phyloP scores from a whole-genome alignment of 2,888 invertebrate genomes.

The Eupithecia insigniata region DNA sequence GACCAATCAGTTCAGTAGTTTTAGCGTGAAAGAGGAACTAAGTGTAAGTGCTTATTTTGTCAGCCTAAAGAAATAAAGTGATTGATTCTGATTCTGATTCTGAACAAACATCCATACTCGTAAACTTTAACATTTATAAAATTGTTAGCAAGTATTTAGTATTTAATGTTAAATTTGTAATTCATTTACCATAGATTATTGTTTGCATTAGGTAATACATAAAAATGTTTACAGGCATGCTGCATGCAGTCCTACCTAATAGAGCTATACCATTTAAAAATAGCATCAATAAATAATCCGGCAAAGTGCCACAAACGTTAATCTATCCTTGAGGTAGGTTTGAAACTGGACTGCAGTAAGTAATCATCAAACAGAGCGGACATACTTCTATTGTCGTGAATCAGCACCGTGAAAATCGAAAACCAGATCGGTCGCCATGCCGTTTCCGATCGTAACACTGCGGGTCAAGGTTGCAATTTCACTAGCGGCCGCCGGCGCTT shows the following conservation, averaged over 20 bases:
- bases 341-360: slow-evolving; percentile 67
- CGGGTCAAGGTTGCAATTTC: slow-evolving; percentile 75
- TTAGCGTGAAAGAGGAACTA: too few relatives aligned
- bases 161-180: too few relatives aligned
- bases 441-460: slow-evolving; percentile 59
- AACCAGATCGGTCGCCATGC: slow-evolving; percentile 59
- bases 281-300: background rate
- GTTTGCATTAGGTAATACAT: too few relatives aligned
- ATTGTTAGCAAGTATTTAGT: too few relatives aligned
- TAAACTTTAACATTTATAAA: too few relatives aligned
- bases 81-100: too few relatives aligned
- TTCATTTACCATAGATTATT: too few relatives aligned
- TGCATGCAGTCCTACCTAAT: background rate
- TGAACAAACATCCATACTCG: too few relatives aligned
- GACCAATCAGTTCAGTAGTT: too few relatives aligned
- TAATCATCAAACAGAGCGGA: slow-evolving; percentile 72
- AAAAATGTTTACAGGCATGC: too few relatives aligned
- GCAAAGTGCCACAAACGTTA: slow-evolving; percentile 18
- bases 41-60: too few relatives aligned
- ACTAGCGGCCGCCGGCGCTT: slow-evolving; percentile 56
- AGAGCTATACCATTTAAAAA: background rate
- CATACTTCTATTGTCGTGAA: slow-evolving; percentile 76
- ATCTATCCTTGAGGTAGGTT: slow-evolving; percentile 78
- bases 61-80: too few relatives aligned
- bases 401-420: slow-evolving; percentile 83